Evolutionary conservation across 2,113 vertebrate species (phyloP).

Genomic region (Polypterus senegalus): DNA sequence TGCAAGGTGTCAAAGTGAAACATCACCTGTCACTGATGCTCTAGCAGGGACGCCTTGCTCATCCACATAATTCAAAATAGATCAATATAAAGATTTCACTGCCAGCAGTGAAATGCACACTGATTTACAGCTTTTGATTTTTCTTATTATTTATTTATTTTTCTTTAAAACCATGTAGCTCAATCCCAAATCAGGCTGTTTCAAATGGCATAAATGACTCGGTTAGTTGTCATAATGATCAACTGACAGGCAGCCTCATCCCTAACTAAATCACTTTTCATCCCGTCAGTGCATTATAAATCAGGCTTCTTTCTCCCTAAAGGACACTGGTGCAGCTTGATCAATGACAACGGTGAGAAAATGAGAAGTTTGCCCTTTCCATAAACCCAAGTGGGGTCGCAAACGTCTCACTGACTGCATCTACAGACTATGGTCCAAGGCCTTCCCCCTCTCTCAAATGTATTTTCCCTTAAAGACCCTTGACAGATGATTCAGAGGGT

Average conservation of each 20-base stretch:
- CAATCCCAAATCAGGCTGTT: background rate
- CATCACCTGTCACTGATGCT: too few relatives aligned
- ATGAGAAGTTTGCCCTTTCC: slow-evolving; percentile 38
- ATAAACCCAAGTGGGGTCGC: slow-evolving; percentile 32
- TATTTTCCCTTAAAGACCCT: background rate
- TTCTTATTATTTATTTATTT: background rate
- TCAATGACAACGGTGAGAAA: slow-evolving; percentile 31
- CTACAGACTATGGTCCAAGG: slow-evolving; percentile 2
- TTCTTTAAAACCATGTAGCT: background rate
- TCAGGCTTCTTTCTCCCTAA: slow-evolving; percentile 26
- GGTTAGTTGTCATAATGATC: slow-evolving; percentile 15
- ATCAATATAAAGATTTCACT: slow-evolving; percentile 7
- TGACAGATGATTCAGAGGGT: background rate
- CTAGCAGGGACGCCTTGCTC: background rate
- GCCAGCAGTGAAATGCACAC: background rate
- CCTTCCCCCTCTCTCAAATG: background rate
- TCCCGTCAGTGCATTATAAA: slow-evolving; percentile 22
- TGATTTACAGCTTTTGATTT: slow-evolving; percentile 2
- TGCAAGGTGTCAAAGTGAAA: too few relatives aligned
- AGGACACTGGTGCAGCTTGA: slow-evolving; percentile 28
- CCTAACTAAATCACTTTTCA: slow-evolving; percentile 19
- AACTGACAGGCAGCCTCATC: background rate
- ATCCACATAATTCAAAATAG: slow-evolving; percentile 10
- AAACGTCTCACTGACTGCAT: slow-evolving; percentile 28
- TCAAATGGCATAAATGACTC: slow-evolving; percentile 3